Base-by-base conservation (phyloP, 64 coral and sea anemone species). In the Stichodactyla helianthus region DNA sequence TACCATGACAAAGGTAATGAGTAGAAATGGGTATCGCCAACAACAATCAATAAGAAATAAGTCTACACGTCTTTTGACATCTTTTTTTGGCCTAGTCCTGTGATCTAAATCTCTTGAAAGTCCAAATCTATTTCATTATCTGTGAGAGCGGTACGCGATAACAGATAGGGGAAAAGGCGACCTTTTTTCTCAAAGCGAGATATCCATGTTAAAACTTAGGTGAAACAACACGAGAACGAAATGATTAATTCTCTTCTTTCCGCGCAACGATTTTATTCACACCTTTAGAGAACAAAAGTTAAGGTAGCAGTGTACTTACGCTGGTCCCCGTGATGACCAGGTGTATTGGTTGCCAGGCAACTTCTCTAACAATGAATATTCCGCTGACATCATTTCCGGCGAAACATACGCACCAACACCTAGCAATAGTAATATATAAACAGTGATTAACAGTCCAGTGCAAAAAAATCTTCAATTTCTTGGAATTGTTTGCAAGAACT, bases 331-430 rank as follows among this genome's bases (percentile, higher is more conserved):
- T 13, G 96, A 98, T 15, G 96, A 98, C 96, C 96, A 98, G 1
- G 96, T 98, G n/a, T 98, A 98, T 22, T 98, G 96, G 83, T 94
- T 98, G 27, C 93, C 90, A 77, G 96, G 96, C 70, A 95, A 78
- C 82, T 94, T 94, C 88, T 98, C 90, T 52, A 98, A 55, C 56
- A 98, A 82, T 28, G 96, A 98, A 88, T 98, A 98, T 56, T 94
- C 96, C 20, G 96, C 93, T 53, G 88, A 90, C 96, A 98, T 98
- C 96, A 98, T 98, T 67, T 98, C 96, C 14, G 96, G 93, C 58
- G 96, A 98, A 31, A 98, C 96, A 57, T 92, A 94, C 10, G 96
- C 96, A 78, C 96, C 96, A 58, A 98, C 95, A 84, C 95, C 95
- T 98, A 17, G 44, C 55, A 79, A 87, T 13, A 58, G 7, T 14